Base-by-base conservation (phyloP, 2,888 invertebrate genomes). In the Psylliodes chrysocephalus region DNA sequence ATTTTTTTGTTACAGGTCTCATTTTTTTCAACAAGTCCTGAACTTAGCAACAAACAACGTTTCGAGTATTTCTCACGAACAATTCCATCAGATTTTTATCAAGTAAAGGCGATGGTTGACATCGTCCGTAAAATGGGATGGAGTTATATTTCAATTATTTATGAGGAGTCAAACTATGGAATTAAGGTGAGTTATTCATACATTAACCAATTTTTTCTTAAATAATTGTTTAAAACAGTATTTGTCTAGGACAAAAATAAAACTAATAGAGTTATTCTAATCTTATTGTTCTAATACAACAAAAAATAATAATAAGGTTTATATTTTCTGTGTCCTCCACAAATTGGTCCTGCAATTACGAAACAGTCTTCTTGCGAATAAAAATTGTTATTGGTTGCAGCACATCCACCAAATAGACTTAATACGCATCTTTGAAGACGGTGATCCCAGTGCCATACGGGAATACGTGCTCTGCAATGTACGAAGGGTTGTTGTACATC, bases 161-260 rank as follows among this genome's bases (percentile, higher is more conserved):
- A 96, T 79, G 96, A 97, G 81, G 96, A 97, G 82, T 95, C 95
- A 63, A 96, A 94, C 84, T 97, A 97, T 77, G 96, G 96, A 5
- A 94, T 95, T 68, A 95, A 95, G 90, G 96, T 93, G 78, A 81
- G 82, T 78, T 3, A 0, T 10, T 42, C 15, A 54, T 33, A 33
- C 2, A 33, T 33, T n/a, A n/a, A n/a, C n/a, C n/a, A n/a, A n/a
- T n/a, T n/a, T n/a, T n/a, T n/a, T n/a, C n/a, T n/a, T n/a, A n/a
- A n/a, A n/a, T n/a, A n/a, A n/a, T n/a, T n/a, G n/a, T n/a, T n/a
- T n/a, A n/a, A n/a, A n/a, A n/a, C n/a, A n/a, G n/a, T n/a, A n/a
- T n/a, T n/a, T n/a, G n/a, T n/a, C n/a, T n/a, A n/a, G n/a, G n/a
- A n/a, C n/a, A n/a, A n/a, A n/a, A n/a, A n/a, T n/a, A n/a, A n/a